Conservation (phyloP, 64 coral and sea anemone species). For the Montipora sp. region DNA sequence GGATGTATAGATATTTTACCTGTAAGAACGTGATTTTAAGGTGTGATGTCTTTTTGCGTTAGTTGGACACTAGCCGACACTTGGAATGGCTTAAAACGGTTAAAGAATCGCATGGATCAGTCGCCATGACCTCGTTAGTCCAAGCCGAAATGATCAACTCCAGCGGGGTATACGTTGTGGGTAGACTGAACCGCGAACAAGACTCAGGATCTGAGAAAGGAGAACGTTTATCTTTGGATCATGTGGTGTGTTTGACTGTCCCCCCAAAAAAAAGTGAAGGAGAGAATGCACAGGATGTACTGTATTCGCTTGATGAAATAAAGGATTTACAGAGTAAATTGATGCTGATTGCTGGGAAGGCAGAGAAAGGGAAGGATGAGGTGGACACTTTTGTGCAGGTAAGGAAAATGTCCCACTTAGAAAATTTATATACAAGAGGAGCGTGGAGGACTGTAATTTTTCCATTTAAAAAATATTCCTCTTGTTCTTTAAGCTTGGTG, state of each 20-base stretch:
- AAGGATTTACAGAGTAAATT: slow-evolving; percentile 77
- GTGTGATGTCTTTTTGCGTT: background rate
- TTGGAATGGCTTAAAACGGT: slow-evolving; percentile 89
- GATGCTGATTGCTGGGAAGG: slow-evolving; percentile 73
- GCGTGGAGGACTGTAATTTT: too few relatives aligned
- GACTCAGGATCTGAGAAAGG: background rate
- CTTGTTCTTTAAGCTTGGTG: too few relatives aligned
- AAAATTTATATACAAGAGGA: background rate
- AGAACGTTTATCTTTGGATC: background rate
- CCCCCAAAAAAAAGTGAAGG: background rate
- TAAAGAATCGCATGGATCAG: slow-evolving; percentile 88
- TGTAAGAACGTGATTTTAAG: background rate
- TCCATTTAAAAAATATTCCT: too few relatives aligned
- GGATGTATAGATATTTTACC: background rate
- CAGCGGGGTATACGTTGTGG: slow-evolving; percentile 66
- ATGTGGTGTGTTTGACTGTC: slow-evolving; percentile 16
- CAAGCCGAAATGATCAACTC: slow-evolving; percentile 70
- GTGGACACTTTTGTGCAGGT: background rate
- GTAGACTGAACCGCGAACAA: background rate
- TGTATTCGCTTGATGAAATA: slow-evolving; percentile 43
- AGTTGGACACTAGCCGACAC: slow-evolving; percentile 65
- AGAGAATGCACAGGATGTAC: background rate
- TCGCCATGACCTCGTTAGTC: slow-evolving; percentile 78
- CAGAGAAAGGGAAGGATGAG: background rate
- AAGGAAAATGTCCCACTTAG: background rate